Percentiles rank a stretch among this genome's conserved stretches.
Conservation (phyloP, 1,140 invertebrate species). For the Bombyx mandarina region DNA sequence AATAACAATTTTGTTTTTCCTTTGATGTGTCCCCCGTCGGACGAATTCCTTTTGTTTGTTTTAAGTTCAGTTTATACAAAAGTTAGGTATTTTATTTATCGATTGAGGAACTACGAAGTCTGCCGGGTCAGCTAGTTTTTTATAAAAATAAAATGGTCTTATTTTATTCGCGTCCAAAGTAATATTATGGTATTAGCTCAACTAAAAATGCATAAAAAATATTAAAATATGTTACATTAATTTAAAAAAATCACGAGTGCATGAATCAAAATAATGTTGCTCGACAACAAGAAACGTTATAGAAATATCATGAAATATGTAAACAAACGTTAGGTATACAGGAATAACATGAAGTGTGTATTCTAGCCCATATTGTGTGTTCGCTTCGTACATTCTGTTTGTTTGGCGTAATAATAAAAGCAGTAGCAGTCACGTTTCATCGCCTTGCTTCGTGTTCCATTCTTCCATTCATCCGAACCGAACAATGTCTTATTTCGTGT, state of each 20-base stretch:
- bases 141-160: too few species aligned
- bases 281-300: neutral
- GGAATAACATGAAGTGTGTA: constrained; percentile 1
- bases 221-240: too few species aligned
- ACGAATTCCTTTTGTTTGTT: too few species aligned
- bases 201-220: too few species aligned
- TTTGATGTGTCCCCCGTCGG: too few species aligned
- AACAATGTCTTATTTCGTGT: constrained; percentile 23
- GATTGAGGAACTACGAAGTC: too few species aligned
- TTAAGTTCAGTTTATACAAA: too few species aligned
- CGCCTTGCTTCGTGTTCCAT: constrained; percentile 11
- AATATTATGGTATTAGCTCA: too few species aligned
- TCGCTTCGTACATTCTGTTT: neutral
- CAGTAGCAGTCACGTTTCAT: constrained; percentile 9
- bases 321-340: constrained; percentile 1
- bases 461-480: constrained; percentile 17
- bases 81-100: too few species aligned
- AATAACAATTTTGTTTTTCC: too few species aligned
- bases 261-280: neutral
- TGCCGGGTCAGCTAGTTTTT: too few species aligned
- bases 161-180: too few species aligned
- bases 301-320: neutral
- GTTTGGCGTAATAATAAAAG: constrained; percentile 10
- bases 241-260: neutral
- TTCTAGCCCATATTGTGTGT: neutral